phyloP scores from a whole-genome alignment of 2,113 vertebrate genomes.

The Damaliscus lunatus region DNA sequence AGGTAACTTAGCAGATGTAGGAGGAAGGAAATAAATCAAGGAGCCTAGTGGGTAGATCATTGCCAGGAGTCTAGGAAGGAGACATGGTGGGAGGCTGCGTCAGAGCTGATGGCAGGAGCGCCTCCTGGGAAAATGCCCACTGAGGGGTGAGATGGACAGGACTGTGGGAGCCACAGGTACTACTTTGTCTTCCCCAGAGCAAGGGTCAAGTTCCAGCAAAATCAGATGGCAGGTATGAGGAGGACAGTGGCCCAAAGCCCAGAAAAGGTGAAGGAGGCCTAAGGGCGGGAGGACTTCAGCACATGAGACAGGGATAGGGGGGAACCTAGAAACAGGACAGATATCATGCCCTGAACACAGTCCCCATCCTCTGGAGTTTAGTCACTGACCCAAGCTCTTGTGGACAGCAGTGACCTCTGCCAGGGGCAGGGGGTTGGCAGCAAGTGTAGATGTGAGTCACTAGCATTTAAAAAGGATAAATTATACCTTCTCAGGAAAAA shows the following conservation, averaged over 20 bases:
- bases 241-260: background rate
- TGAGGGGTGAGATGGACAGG: background rate
- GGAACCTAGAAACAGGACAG: background rate
- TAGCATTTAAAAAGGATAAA: background rate
- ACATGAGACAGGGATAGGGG: background rate
- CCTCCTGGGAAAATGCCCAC: background rate
- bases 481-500: background rate
- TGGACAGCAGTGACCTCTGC: background rate
- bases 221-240: background rate
- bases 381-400: background rate
- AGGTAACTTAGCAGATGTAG: background rate
- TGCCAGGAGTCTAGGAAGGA: background rate
- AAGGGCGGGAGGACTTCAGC: fast-evolving
- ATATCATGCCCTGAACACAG: too few relatives aligned
- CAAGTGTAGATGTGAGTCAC: fast-evolving
- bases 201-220: background rate
- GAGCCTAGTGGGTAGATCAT: background rate
- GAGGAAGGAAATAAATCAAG: slow-evolving; percentile 53
- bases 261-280: background rate
- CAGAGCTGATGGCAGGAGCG: background rate
- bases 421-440: background rate
- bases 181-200: background rate
- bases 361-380: background rate
- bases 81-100: background rate
- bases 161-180: background rate